Percentiles rank a stretch among this genome's conserved stretches.
Conservation (phyloP, 2,797 vertebrate species). For the Hafferia zeledoni region DNA sequence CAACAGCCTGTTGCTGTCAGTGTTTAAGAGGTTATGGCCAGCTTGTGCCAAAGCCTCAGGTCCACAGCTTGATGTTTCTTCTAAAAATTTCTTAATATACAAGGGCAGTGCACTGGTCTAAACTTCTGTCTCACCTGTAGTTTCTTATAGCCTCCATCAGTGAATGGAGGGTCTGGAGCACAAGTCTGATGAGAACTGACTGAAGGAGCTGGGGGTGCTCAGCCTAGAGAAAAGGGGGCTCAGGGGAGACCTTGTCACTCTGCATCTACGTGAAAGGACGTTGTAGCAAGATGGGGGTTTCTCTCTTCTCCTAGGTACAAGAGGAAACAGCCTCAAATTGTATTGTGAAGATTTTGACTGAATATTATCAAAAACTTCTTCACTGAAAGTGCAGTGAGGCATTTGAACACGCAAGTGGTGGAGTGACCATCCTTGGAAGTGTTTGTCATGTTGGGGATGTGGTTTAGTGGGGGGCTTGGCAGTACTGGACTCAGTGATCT, state of each 20-base stretch:
- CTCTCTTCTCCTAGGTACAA: fast-evolving
- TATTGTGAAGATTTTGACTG: background rate
- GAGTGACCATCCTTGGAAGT: background rate
- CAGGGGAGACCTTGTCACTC: background rate
- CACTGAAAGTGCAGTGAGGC: background rate
- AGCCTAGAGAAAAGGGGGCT: background rate
- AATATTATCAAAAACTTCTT: background rate
- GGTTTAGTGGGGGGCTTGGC: background rate
- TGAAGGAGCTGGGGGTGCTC: background rate
- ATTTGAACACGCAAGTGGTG: background rate
- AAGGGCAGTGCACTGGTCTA: background rate
- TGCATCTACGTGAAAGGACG: background rate
- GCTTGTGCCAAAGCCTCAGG: background rate
- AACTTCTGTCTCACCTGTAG: background rate
- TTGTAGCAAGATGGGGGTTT: no score
- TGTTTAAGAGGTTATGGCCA: background rate
- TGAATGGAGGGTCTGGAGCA: background rate
- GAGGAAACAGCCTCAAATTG: background rate
- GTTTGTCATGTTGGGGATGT: background rate
- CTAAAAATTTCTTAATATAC: background rate
- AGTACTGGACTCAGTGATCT: fast-evolving
- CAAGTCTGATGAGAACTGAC: no score
- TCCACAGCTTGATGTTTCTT: background rate
- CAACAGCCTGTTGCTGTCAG: background rate
- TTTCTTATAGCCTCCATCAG: background rate